Evolutionary conservation across 1,140 invertebrate genomes (phyloP).

Genomic region (Araneus ventricosus): DNA sequence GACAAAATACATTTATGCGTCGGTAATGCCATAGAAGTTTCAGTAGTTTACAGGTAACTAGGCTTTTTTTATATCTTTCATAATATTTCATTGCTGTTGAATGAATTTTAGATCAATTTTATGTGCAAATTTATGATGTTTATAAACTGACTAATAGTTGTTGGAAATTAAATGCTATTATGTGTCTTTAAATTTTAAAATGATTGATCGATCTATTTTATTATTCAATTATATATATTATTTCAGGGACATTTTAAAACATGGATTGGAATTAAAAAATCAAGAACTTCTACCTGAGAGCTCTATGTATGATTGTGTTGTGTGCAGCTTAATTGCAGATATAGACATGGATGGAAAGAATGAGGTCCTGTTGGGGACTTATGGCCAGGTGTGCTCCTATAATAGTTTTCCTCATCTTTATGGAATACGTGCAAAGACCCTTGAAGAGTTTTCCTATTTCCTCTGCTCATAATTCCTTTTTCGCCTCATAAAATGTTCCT

Average conservation of each 20-base stretch:
- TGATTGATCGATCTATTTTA: too few species aligned
- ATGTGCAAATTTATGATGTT: too few species aligned
- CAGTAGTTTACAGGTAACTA: constrained; percentile 84
- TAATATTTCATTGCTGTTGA: not conserved
- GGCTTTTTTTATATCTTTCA: not conserved
- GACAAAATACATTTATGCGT: constrained; percentile 83
- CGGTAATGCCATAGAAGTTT: constrained; percentile 82
- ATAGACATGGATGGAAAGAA: constrained; percentile 87
- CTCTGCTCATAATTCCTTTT: too few species aligned
- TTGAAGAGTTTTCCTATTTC: too few species aligned
- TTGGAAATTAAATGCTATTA: too few species aligned
- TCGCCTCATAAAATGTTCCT: too few species aligned
- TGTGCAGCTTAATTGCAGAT: constrained; percentile 85
- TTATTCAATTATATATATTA: not conserved
- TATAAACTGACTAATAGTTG: too few species aligned
- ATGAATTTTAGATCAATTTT: not conserved
- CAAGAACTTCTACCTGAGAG: constrained; percentile 80
- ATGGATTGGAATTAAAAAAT: constrained; percentile 80
- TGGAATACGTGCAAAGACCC: too few species aligned
- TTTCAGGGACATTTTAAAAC: constrained; percentile 82
- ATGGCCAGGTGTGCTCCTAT: constrained; percentile 82
- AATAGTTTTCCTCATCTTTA: too few species aligned
- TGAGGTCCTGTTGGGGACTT: constrained; percentile 88
- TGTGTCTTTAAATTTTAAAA: too few species aligned
- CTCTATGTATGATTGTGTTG: constrained; percentile 83